Evolutionary conservation across 2,113 vertebrate species (phyloP).

Genomic region (Mugil cephalus): DNA sequence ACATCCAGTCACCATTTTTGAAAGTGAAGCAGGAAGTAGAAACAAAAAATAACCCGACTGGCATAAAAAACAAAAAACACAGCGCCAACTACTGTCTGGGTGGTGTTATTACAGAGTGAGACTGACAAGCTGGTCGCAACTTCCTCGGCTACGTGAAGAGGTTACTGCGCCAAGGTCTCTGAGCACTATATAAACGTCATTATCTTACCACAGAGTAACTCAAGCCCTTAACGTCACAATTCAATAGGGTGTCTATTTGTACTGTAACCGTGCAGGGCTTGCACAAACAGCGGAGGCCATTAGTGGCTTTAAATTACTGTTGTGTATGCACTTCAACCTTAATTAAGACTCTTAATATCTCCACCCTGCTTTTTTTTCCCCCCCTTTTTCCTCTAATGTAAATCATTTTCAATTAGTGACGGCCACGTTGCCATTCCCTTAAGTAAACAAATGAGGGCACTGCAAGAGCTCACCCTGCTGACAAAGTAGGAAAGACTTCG

Average conservation of each 20-base stretch:
- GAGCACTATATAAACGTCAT: too few species aligned
- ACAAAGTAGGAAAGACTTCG: conserved; percentile 62
- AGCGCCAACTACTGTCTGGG: too few species aligned
- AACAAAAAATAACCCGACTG: too few species aligned
- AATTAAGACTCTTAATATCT: conserved; percentile 56
- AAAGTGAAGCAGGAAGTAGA: too few species aligned
- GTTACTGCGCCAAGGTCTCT: too few species aligned
- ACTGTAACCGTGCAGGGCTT: background rate
- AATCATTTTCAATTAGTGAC: conserved; percentile 67
- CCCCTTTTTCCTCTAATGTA: conserved; percentile 29
- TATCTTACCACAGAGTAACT: background rate
- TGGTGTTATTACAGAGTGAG: too few species aligned
- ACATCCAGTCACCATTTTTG: too few species aligned
- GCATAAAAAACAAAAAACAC: too few species aligned
- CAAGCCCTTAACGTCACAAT: conserved; percentile 18
- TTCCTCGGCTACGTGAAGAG: too few species aligned
- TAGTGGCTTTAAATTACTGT: conserved; percentile 36
- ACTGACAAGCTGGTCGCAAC: too few species aligned
- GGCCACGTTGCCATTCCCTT: conserved; percentile 58
- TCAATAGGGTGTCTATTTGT: background rate
- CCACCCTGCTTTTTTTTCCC: conserved; percentile 34
- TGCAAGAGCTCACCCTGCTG: conserved; percentile 70
- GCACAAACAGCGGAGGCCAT: background rate
- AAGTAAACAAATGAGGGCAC: conserved; percentile 60
- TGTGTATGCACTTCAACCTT: conserved; percentile 41